Evolutionary conservation across 2,113 vertebrate genomes (phyloP), one percentile per base, ranked within the genome.

Genomic region (Vireo altiloquus): DNA sequence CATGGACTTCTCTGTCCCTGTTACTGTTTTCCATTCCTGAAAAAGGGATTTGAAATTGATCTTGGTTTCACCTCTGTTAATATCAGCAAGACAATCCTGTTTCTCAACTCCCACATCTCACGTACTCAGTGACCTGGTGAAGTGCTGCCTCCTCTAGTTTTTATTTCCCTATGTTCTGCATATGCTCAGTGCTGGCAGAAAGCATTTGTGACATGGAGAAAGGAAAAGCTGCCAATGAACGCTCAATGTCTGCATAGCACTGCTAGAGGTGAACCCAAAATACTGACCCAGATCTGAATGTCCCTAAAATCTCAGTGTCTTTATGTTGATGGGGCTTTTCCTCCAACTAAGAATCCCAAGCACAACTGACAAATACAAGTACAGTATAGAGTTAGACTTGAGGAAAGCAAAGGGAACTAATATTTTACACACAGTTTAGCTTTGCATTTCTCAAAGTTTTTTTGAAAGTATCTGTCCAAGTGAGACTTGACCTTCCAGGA

Each of bases 61-160:
- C 59, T 86, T 91, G 52, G 59, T 70, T 95, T 92, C 76, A 89
- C 42, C n/a, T 77, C 68, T 94, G 17, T 74, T 87, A 86, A 88
- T 33, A 88, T 66, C 84, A 82, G 53, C 64, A 71, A 86, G 88
- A 76, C 61, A 92, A 94, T 92, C 69, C 60, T 95, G 90, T 90
- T 94, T 81, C 82, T 92, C 56, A 3, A 22, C 79, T 90, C 52
- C 75, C 33, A 61, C 68, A 68, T 77, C 47, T 40, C 82, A 74
- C 0, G 8, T 65, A 63, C 65, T 89, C 81, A 40, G 25, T 88
- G 78, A 94, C 75, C 90, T 83, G 52, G 49, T 75, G 76, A 88
- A 81, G 44, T 33, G 47, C 56, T 92, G 71, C 75, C 59, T 96
- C 63, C 54, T 74, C 82, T 63, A 68, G 53, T 42, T 90, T 92